Conservation (phyloP, 2,797 vertebrate genomes). For the Thaleichthys pacificus region DNA sequence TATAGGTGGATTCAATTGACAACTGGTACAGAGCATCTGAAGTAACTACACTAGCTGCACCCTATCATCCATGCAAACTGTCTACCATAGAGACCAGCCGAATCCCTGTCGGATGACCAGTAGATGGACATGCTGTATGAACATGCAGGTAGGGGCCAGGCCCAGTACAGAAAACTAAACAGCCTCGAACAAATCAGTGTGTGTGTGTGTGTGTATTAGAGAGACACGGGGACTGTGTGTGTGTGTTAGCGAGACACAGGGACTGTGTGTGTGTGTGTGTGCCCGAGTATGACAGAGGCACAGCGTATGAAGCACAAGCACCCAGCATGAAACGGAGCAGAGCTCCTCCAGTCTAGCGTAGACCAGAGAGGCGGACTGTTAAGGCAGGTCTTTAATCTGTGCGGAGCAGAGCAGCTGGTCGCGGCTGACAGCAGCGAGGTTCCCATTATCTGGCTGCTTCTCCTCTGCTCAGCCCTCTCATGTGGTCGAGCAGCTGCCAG, state of each 20-base stretch:
- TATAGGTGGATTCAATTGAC: constrained; percentile 19
- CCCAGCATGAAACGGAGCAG: constrained; percentile 7
- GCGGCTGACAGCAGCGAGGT: constrained; percentile 52
- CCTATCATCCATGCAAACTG: neutral
- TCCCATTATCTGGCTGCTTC: constrained; percentile 62
- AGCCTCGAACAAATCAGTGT: neutral
- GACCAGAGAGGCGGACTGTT: constrained; percentile 46
- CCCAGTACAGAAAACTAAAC: too few species aligned
- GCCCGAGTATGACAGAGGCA: neutral
- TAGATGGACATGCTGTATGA: neutral
- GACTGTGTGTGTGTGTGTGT: neutral
- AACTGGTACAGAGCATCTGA: neutral
- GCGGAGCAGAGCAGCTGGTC: constrained; percentile 48
- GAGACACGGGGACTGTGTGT: neutral
- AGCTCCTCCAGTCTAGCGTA: constrained; percentile 22
- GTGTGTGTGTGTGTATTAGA: neutral
- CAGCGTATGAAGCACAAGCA: neutral
- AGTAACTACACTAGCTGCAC: neutral
- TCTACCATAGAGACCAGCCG: neutral
- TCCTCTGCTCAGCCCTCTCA: constrained; percentile 77
- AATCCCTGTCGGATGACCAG: neutral
- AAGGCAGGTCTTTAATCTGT: constrained; percentile 62
- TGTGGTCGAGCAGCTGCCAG: constrained; percentile 96
- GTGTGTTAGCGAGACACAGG: too few species aligned
- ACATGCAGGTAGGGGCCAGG: too few species aligned